Evolutionary conservation across 2,888 invertebrate species (phyloP), one percentile per base, ranked within the genome.

Genomic region (Thymelicus lineola): DNA sequence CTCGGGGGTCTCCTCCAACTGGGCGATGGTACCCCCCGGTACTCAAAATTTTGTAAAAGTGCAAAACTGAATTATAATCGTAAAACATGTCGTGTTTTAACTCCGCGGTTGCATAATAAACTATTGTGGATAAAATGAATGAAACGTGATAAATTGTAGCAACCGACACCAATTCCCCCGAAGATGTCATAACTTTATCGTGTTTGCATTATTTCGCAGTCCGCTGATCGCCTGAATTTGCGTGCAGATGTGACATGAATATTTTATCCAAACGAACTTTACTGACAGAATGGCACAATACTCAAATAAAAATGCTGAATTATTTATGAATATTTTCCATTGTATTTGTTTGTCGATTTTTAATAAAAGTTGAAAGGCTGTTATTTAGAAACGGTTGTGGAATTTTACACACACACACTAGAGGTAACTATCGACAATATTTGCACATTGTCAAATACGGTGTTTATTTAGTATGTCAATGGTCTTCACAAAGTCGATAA

Each of bases 181-280:
- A 86, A 89, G 84, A 86, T 87, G 89, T 86, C 88, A 88, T 87
- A 89, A 86, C 86, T 88, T 88, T 87, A 91, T 90, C 90, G 84
- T 86, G 87, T 90, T 90, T 90, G 88, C 88, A 91, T 91, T 90
- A 91, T 91, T 91, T 90, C 82, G 84, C 86, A 83, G 85, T 80
- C 84, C 86, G 87, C 83, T 88, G 90, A 88, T 88, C 87, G 82
- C 77, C 72, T 80, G 86, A 86, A 88, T 90, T 86, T 86, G 86
- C 86, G 88, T 89, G 85, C 82, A 87, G 90, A 90, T 89, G 85
- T 84, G 85, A 84, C 82, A 87, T 87, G 89, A 90, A 91, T 89
- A 90, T 88, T 89, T 88, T 86, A 89, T 84, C 83, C 77, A 74
- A 72, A 74, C 76, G 79, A 84, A 85, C 84, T 79, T 83, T 82